Percentiles rank a stretch among this genome's conserved stretches.
Conservation (phyloP, 2,113 vertebrate genomes). For the Tupaia tana region DNA sequence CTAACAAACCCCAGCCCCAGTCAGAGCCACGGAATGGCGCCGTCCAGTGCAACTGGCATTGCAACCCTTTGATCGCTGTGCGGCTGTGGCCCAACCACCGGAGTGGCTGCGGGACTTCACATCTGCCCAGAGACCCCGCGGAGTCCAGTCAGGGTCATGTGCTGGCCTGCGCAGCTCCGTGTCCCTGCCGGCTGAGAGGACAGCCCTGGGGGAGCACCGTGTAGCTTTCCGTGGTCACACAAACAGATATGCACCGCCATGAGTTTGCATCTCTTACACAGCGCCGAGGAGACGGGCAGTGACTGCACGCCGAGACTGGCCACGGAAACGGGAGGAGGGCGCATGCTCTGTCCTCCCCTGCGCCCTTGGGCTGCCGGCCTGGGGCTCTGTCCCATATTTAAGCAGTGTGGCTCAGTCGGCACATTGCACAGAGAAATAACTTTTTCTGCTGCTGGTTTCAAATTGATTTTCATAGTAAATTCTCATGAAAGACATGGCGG, state of each 20-base stretch:
- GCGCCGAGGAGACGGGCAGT: background rate
- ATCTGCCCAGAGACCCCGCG: no score
- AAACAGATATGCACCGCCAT: background rate
- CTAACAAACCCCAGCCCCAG: background rate
- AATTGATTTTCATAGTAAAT: background rate
- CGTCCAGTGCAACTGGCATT: background rate
- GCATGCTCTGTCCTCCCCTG: accelerated
- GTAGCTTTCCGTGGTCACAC: background rate
- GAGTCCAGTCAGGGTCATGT: no score
- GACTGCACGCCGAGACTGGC: accelerated
- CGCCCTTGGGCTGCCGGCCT: background rate
- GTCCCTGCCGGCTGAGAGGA: background rate
- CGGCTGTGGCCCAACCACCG: no score
- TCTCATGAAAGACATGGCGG: background rate
- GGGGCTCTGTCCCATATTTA: background rate
- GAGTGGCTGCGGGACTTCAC: no score
- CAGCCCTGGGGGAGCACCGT: background rate
- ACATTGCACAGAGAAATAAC: background rate
- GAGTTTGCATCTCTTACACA: background rate
- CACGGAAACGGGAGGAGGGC: accelerated
- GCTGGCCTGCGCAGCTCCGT: background rate
- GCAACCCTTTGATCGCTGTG: no score
- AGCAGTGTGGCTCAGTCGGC: background rate
- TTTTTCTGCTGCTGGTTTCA: background rate
- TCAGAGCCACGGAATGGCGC: accelerated